Base-by-base conservation (phyloP, 2,797 vertebrate species). In the Sphenopsis melanotis region DNA sequence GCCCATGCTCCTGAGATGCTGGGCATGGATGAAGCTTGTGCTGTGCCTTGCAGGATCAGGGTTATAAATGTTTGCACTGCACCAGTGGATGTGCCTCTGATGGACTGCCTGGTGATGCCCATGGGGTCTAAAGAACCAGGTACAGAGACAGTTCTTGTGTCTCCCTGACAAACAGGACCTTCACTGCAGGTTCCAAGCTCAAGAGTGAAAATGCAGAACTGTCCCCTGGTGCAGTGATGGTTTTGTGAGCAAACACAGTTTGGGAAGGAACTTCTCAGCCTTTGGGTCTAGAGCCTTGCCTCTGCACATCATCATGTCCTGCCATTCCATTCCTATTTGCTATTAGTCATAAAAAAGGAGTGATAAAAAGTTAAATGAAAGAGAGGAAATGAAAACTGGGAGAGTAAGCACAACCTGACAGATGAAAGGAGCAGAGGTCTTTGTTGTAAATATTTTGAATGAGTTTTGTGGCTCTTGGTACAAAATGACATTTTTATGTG, bases 391-490 rank as follows among this genome's bases (percentile, higher is more conserved):
- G 6, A 90, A 91, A 91, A 42, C 10, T 47, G 22, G n/a, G 61
- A 83, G 44, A 84, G 17, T 30, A 81, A 81, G 61, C 32, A 37
- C 5, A 0, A n/a, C 76, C 24, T 76, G 37, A 23, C 34, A 81
- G 49, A 87, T 59, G n/a, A 89, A 57, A 78, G 32, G 36, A 86
- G 19, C 12, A 19, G 36, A 68, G 10, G 59, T 55, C 65, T 83
- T 65, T 0, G 2, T 34, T 83, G 60, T 49, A 37, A 89, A 56
- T 70, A 63, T 77, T 75, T 55, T 3, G 10, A 47, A 44, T 81
- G 15, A 29, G n/a, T 77, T 86, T 86, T 77, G 50, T 70, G 37
- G 16, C 20, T 83, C 80, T 93, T 90, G 37, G 79, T 93, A 79
- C 26, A 83, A 91, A 91, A 76, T 74, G 39, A 29, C 55, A 42